phyloP scores from a whole-genome alignment of 2,797 vertebrate species.

The Peromyscus aztecus region DNA sequence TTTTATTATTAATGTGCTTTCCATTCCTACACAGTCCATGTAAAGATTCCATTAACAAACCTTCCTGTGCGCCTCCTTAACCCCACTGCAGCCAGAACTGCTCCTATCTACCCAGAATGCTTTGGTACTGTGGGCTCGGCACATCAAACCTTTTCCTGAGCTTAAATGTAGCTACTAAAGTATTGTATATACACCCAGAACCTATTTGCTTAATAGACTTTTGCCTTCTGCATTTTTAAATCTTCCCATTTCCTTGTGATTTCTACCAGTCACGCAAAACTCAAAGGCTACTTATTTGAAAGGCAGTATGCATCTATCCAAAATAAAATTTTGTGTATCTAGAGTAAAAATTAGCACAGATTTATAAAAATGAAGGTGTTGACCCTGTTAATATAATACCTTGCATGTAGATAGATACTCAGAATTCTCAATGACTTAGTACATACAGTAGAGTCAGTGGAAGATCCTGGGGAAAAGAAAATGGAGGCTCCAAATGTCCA shows the following conservation, averaged over 20 bases:
- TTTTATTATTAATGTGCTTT: slow-evolving; percentile 79
- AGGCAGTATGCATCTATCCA: background rate
- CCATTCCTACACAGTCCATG: slow-evolving; percentile 55
- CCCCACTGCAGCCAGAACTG: background rate
- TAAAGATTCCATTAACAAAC: slow-evolving; percentile 75
- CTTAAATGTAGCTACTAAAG: slow-evolving; percentile 32
- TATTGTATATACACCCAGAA: background rate
- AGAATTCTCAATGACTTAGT: background rate
- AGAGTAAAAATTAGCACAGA: slow-evolving; percentile 19
- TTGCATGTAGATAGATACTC: background rate
- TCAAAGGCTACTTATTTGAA: slow-evolving; percentile 13
- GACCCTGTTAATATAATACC: background rate
- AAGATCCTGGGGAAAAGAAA: background rate
- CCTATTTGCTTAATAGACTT: background rate
- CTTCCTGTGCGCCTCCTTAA: slow-evolving; percentile 41
- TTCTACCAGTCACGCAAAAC: background rate
- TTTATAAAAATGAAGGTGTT: background rate
- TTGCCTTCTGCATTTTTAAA: slow-evolving; percentile 9
- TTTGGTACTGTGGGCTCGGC: background rate
- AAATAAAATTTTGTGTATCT: background rate
- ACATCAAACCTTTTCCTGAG: background rate
- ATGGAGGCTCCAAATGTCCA: background rate
- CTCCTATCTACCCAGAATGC: background rate
- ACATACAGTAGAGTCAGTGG: background rate
- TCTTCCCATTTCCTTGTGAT: background rate